Evolutionary conservation across 1,140 invertebrate species (phyloP).

Genomic region (Sycobia sp.): DNA sequence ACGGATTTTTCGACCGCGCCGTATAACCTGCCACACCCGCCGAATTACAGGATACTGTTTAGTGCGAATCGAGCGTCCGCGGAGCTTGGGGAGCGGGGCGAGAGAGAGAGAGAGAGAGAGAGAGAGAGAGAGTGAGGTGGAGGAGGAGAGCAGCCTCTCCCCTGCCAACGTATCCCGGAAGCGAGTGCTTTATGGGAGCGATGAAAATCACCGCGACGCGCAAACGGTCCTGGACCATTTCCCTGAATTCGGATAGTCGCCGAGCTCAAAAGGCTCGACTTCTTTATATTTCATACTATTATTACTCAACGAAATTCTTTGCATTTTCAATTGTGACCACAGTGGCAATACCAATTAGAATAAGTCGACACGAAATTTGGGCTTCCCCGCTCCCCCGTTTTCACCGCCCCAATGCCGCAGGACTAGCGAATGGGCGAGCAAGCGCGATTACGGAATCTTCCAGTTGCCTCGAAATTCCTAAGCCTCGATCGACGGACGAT

Average conservation of each 20-base stretch:
- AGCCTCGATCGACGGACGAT: background rate
- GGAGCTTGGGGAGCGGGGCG: background rate
- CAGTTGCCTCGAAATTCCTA: too few species aligned
- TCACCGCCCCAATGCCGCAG: too few species aligned
- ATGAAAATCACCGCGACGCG: conserved; percentile 40
- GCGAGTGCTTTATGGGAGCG: conserved; percentile 43
- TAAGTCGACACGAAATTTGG: background rate
- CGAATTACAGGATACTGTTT: conserved; percentile 52
- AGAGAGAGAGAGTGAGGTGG: background rate
- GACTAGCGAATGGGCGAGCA: too few species aligned
- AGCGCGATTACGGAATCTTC: too few species aligned
- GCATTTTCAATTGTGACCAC: background rate
- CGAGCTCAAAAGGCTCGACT: conserved; percentile 13
- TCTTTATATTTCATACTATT: conserved; percentile 28
- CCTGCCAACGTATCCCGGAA: conserved; percentile 35
- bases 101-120: background rate
- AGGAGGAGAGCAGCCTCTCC: background rate
- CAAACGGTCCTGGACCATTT: conserved; percentile 1
- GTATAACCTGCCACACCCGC: conserved; percentile 31
- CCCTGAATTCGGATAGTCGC: conserved; percentile 21
- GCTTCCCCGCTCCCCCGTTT: too few species aligned
- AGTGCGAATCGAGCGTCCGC: conserved; percentile 43
- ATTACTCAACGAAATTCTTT: conserved; percentile 1
- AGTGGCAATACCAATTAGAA: too few species aligned
- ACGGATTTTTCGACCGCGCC: conserved; percentile 44